Percentiles rank a stretch among this genome's conserved stretches.
Evolutionary conservation across 2,888 invertebrate species (phyloP).

Genomic region (Oscheius sp.): DNA sequence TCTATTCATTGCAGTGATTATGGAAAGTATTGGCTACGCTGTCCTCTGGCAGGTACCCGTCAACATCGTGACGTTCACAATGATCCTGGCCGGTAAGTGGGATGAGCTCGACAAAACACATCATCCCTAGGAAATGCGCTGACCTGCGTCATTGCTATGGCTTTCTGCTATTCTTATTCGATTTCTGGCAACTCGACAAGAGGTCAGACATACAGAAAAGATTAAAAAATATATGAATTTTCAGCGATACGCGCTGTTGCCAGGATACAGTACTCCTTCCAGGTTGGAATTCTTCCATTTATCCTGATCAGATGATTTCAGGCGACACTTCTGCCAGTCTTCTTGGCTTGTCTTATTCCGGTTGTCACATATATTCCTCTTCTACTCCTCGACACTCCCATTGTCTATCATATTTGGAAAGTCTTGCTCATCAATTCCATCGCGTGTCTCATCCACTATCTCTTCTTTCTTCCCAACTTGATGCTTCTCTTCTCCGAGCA

Average conservation of each 20-base stretch:
- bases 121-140: slow-evolving; percentile 61
- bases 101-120: background rate
- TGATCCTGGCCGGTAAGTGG: slow-evolving; percentile 54
- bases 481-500: slow-evolving; percentile 65
- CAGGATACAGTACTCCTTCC: slow-evolving; percentile 71
- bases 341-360: slow-evolving; percentile 56
- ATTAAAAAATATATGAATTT: slow-evolving; percentile 44
- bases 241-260: slow-evolving; percentile 39
- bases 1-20: slow-evolving; percentile 41
- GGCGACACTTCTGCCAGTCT: slow-evolving; percentile 54
- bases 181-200: slow-evolving; percentile 55
- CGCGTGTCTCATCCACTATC: slow-evolving; percentile 60
- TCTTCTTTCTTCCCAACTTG: slow-evolving; percentile 65
- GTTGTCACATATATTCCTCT: slow-evolving; percentile 59
- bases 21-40: slow-evolving; percentile 60
- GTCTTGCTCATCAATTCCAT: slow-evolving; percentile 59
- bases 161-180: slow-evolving; percentile 69
- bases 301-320: slow-evolving; percentile 30
- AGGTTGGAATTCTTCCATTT: slow-evolving; percentile 42
- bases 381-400: slow-evolving; percentile 60
- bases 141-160: slow-evolving; percentile 60
- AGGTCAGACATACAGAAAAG: no score
- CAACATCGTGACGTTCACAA: slow-evolving; percentile 67
- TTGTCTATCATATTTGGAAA: slow-evolving; percentile 65
- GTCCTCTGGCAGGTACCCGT: slow-evolving; percentile 64